Percentiles rank a stretch among this genome's conserved stretches.
Conservation (phyloP, 2,888 invertebrate genomes). For the Chloroclysta siterata region DNA sequence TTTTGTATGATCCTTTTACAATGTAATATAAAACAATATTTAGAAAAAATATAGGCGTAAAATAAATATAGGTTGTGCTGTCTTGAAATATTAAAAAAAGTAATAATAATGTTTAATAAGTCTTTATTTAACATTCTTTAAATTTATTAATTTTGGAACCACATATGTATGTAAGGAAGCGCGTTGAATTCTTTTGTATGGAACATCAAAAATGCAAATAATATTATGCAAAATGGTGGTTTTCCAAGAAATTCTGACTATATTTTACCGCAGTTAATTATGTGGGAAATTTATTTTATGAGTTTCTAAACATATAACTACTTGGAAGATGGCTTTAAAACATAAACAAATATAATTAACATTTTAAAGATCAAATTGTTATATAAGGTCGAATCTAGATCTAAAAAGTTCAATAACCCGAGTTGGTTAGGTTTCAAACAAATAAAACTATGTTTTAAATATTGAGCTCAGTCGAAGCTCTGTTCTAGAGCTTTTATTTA, state of each 20-base stretch:
- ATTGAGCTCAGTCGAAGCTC: no score
- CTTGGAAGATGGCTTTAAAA: constrained; percentile 10
- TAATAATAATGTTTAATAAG: no score
- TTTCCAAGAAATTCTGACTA: constrained; percentile 28
- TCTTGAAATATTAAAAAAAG: no score
- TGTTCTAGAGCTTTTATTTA: no score
- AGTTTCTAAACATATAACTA: constrained; percentile 16
- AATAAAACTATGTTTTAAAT: no score
- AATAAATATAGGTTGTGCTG: no score
- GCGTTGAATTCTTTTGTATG: constrained; percentile 51
- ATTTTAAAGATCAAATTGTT: not conserved
- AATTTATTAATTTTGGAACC: not conserved
- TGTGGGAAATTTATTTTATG: constrained; percentile 27
- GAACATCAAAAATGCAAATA: constrained; percentile 25
- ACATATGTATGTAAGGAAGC: constrained; percentile 13
- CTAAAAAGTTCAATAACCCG: not conserved
- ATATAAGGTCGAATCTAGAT: not conserved
- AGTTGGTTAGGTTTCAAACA: not conserved
- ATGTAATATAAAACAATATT: no score
- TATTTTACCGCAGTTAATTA: constrained; percentile 26
- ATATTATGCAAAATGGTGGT: constrained; percentile 17
- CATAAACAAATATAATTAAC: not conserved
- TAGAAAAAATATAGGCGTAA: no score
- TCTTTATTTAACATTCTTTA: no score
- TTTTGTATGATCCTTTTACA: no score